Evolutionary conservation across 2,797 vertebrate species (phyloP), one percentile per base, ranked within the genome.

Genomic region (Anableps anableps): DNA sequence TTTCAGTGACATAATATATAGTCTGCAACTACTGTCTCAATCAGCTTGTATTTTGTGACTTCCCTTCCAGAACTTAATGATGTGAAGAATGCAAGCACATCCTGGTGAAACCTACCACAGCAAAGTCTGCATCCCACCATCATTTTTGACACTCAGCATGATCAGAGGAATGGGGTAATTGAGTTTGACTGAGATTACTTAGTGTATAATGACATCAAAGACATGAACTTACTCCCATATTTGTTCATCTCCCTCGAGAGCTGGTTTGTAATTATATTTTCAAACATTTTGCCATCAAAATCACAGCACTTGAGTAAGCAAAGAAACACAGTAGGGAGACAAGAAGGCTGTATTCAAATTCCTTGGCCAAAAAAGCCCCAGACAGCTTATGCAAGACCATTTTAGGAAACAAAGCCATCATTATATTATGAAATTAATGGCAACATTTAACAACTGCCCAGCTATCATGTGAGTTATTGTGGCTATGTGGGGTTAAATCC

Each of bases 131-230:
- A 68, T 78, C 80, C 31, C 48, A 80, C 83, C 79, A 87, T 88
- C 17, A 75, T 66, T 86, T 86, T 79, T 90, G 83, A 92, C 86
- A 88, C 70, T 80, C 72, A 80, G 80, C 74, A 75, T 84, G 83
- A 90, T 91, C 85, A 80, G 75, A 87, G 77, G 89, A 89, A 87
- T 90, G 19, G 26, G 38, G 55, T 64, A 87, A 93, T 87, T 89
- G 79, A 86, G 86, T 93, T 93, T 94, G 87, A 92, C 86, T 87
- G 45, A 89, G 77, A 85, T 86, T 80, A 89, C 82, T 88, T 76
- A 48, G 83, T 88, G 85, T 82, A 76, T 86, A 86, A 89, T 92
- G 84, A 86, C 81, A 88, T 90, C 81, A 88, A 92, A 91, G 80
- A 83, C 62, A 75, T 75, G 34, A 86, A 80, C 83, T 87, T 75